phyloP scores from a whole-genome alignment of 2,888 invertebrate species.

The Meganola albula region DNA sequence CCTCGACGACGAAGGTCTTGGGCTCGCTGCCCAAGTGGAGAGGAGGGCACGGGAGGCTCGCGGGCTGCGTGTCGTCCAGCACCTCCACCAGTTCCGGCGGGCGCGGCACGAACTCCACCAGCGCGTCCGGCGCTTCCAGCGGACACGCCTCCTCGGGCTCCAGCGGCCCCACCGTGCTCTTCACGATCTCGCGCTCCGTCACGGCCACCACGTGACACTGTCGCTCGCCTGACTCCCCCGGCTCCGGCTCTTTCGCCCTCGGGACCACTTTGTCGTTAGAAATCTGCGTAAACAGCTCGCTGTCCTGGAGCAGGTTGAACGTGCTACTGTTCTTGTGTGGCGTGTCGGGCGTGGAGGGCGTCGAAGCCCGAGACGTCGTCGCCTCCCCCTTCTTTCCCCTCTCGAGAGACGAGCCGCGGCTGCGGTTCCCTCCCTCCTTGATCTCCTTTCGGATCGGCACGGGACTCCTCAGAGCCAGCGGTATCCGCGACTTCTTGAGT shows the following conservation, averaged over 20 bases:
- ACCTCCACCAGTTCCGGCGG: conserved; percentile 76
- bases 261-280: conserved; percentile 66
- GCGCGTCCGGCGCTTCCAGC: conserved; percentile 71
- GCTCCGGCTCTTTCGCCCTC: conserved; percentile 23
- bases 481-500: conserved; percentile 64
- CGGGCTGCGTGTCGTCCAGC: conserved; percentile 72
- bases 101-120: conserved; percentile 73
- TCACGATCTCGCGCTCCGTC: conserved; percentile 82
- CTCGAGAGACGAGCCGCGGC: conserved; percentile 48
- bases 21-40: conserved; percentile 52
- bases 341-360: conserved; percentile 49
- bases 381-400: conserved; percentile 15
- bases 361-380: conserved; percentile 2
- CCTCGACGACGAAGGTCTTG: conserved; percentile 60
- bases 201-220: conserved; percentile 81
- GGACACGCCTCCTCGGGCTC: conserved; percentile 65
- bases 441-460: conserved; percentile 54
- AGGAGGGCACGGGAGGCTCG: conserved; percentile 33
- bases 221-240: conserved; percentile 26
- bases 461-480: conserved; percentile 61
- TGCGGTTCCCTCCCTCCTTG: conserved; percentile 45
- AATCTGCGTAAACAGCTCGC: conserved; percentile 83
- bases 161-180: conserved; percentile 75
- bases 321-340: conserved; percentile 75
- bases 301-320: conserved; percentile 81